These are phyloP conservation scores for Gobio gobio DNA, from an alignment of 2,113 vertebrate species.

Conservation along the genomic window DNA sequence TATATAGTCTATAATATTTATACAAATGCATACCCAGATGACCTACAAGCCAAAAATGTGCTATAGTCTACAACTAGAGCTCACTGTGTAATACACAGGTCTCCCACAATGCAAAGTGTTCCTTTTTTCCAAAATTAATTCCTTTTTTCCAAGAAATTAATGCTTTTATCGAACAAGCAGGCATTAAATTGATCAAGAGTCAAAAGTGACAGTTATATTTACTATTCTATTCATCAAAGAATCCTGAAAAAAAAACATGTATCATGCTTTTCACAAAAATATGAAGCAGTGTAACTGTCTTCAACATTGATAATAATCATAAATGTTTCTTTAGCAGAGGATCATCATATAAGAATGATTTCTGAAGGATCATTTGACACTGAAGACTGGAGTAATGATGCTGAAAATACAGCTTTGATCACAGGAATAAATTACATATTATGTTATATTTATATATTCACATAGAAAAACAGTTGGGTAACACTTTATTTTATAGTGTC, in stretches of 20 bases:
- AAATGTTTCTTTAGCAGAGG: background rate
- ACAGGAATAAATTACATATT: too few species aligned
- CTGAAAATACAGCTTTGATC: background rate
- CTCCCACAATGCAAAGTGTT: background rate
- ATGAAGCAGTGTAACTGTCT: background rate
- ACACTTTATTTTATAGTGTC: too few species aligned
- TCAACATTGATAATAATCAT: background rate
- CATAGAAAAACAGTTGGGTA: too few species aligned
- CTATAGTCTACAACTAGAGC: background rate
- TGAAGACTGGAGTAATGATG: constrained; percentile 3
- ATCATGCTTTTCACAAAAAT: background rate
- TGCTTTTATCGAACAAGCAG: too few species aligned
- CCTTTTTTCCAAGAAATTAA: too few species aligned
- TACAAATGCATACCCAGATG: constrained; percentile 1
- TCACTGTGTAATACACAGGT: background rate
- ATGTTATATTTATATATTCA: too few species aligned
- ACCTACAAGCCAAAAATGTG: background rate
- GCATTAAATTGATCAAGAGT: too few species aligned
- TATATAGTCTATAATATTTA: background rate
- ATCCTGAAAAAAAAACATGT: too few species aligned
- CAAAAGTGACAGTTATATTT: too few species aligned
- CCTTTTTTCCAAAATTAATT: background rate
- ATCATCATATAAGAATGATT: background rate
- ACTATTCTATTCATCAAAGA: too few species aligned
- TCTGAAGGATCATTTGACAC: background rate